These are phyloP conservation scores for Bombus picipes DNA, from an alignment of 1,140 invertebrate genomes.

Conservation along the genomic window DNA sequence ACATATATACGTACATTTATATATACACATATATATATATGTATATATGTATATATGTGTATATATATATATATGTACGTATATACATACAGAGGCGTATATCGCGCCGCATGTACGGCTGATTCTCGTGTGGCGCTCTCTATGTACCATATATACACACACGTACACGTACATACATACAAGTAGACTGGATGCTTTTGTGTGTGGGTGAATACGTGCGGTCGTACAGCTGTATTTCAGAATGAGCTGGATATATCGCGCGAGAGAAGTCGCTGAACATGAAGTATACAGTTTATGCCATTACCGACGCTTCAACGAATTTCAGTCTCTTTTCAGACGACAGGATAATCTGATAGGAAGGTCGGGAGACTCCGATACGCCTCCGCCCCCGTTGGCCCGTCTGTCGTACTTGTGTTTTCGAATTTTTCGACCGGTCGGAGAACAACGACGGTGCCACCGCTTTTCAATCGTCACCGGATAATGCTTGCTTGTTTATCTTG, in stretches of 20 bases:
- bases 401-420: constrained; percentile 21
- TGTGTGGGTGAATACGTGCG: constrained; percentile 30
- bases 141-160: not conserved
- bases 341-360: constrained; percentile 49
- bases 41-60: not conserved
- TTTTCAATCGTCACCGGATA: constrained; percentile 6
- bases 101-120: not conserved
- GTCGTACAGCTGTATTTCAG: constrained; percentile 69
- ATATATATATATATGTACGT: constrained; percentile 5
- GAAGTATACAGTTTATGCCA: constrained; percentile 74
- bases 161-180: not conserved
- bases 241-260: constrained; percentile 75
- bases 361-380: constrained; percentile 21
- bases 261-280: constrained; percentile 68
- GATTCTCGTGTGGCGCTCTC: not conserved
- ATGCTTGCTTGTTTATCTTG: constrained; percentile 11
- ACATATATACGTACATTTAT: constrained; percentile 54
- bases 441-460: not conserved
- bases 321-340: constrained; percentile 66
- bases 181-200: not conserved
- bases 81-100: not conserved
- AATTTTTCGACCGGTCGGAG: constrained; percentile 16
- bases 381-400: not conserved
- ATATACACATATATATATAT: constrained; percentile 32
- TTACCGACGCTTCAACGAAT: constrained; percentile 74